Evolutionary conservation across 2,113 vertebrate genomes (phyloP).

Genomic region (Platysteira castanea): DNA sequence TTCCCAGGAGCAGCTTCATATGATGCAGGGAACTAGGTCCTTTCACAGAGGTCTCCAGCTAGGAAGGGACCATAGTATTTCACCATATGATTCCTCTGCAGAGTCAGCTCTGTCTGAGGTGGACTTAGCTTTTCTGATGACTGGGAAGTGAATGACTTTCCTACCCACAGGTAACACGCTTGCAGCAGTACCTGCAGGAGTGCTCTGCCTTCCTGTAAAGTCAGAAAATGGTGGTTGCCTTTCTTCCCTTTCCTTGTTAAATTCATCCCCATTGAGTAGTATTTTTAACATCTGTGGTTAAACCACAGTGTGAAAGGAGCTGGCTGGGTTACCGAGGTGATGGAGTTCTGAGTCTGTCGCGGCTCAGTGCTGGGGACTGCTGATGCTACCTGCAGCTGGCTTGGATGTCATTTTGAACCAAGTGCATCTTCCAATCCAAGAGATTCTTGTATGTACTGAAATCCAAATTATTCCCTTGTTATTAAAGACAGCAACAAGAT

Average conservation of each 20-base stretch:
- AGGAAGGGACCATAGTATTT: neutral
- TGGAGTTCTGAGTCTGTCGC: neutral
- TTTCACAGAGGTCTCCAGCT: neutral
- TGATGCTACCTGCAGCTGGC: neutral
- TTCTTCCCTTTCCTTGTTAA: neutral
- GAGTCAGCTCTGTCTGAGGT: neutral
- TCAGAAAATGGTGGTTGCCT: neutral
- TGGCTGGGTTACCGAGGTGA: neutral
- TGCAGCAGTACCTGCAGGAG: neutral
- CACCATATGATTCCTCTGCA: neutral
- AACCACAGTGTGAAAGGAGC: neutral
- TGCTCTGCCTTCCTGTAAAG: neutral
- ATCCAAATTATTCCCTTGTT: neutral
- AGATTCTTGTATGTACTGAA: neutral
- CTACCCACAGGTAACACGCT: neutral
- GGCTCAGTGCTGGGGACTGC: neutral
- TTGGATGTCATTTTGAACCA: neutral
- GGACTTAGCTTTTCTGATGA: neutral
- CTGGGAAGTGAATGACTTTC: neutral
- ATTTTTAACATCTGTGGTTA: neutral
- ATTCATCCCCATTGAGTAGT: neutral
- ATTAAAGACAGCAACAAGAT: neutral
- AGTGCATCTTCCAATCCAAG: neutral
- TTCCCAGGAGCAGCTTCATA: neutral
- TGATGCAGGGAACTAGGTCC: neutral